Percentiles rank a stretch among this genome's conserved stretches.
phyloP scores from a whole-genome alignment of 2,888 invertebrate genomes.

The Tenthredo amoena region DNA sequence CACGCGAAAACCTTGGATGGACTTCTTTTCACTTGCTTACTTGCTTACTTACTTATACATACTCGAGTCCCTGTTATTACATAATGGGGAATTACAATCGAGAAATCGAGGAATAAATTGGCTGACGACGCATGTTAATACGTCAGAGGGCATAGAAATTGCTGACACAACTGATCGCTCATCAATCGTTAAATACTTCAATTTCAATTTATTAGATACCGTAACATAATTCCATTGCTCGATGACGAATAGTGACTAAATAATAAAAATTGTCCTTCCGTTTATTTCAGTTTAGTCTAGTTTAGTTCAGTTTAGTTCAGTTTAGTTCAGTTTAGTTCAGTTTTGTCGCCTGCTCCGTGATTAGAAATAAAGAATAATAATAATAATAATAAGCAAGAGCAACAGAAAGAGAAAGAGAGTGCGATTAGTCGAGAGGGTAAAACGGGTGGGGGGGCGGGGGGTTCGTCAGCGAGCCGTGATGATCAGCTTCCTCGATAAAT shows the following conservation, averaged over 20 bases:
- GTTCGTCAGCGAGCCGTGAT: conserved; percentile 48
- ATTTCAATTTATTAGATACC: neutral
- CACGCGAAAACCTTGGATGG: too few species aligned
- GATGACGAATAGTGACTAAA: neutral
- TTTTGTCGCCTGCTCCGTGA: neutral
- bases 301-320: neutral
- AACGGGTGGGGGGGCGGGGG: neutral
- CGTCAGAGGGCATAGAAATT: neutral
- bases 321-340: neutral
- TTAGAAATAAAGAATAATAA: neutral
- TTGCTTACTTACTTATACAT: too few species aligned
- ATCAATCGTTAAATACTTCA: neutral
- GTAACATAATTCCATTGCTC: neutral
- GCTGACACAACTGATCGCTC: neutral
- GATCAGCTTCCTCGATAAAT: conserved; percentile 50
- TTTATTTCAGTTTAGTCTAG: neutral
- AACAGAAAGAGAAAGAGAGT: neutral
- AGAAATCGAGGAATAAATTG: neutral
- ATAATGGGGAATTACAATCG: neutral
- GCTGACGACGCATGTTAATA: neutral
- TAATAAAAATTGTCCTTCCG: neutral
- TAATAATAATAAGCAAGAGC: too few species aligned
- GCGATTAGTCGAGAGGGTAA: neutral
- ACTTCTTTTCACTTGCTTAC: too few species aligned
- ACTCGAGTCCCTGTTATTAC: neutral